A percentile compares a stretch with the other conserved stretches of the same genome.
Evolutionary conservation across 2,888 invertebrate genomes (phyloP).

Genomic region (Ophion costatus): DNA sequence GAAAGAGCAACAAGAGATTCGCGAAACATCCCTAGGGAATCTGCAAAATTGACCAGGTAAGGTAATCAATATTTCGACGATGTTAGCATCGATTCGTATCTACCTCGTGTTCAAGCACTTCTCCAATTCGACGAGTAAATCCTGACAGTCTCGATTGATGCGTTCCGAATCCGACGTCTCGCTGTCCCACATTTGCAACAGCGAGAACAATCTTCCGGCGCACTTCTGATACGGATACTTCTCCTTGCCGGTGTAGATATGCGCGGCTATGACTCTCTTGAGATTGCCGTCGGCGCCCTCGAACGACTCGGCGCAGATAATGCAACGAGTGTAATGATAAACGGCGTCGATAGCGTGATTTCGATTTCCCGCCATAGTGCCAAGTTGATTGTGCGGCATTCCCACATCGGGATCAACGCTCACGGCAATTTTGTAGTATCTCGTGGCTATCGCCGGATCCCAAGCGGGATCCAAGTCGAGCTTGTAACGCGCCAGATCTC

Average conservation of each 20-base stretch:
- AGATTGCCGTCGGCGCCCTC: slow-evolving; percentile 96
- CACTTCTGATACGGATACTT: slow-evolving; percentile 76
- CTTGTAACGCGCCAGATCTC: slow-evolving; percentile 95
- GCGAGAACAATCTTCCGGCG: slow-evolving; percentile 77
- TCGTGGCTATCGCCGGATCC: slow-evolving; percentile 89
- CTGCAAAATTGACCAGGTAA: background rate
- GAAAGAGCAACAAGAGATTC: background rate
- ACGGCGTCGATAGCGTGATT: slow-evolving; percentile 94
- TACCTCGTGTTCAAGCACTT: slow-evolving; percentile 75
- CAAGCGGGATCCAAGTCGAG: slow-evolving; percentile 89
- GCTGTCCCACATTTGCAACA: slow-evolving; percentile 81
- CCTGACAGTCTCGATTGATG: slow-evolving; percentile 80
- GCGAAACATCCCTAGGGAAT: background rate
- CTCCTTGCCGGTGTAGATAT: slow-evolving; percentile 78
- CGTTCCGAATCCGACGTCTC: slow-evolving; percentile 75
- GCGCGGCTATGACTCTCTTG: slow-evolving; percentile 86
- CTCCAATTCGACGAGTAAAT: slow-evolving; percentile 77
- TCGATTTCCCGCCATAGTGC: slow-evolving; percentile 92
- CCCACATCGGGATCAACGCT: slow-evolving; percentile 91
- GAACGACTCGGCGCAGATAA: slow-evolving; percentile 91
- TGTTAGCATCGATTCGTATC: background rate
- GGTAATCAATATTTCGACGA: background rate
- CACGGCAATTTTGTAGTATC: slow-evolving; percentile 94
- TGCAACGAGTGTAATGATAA: slow-evolving; percentile 94
- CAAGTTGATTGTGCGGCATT: slow-evolving; percentile 97